phyloP scores from a whole-genome alignment of 2,113 vertebrate genomes.

The Salvator merianae region DNA sequence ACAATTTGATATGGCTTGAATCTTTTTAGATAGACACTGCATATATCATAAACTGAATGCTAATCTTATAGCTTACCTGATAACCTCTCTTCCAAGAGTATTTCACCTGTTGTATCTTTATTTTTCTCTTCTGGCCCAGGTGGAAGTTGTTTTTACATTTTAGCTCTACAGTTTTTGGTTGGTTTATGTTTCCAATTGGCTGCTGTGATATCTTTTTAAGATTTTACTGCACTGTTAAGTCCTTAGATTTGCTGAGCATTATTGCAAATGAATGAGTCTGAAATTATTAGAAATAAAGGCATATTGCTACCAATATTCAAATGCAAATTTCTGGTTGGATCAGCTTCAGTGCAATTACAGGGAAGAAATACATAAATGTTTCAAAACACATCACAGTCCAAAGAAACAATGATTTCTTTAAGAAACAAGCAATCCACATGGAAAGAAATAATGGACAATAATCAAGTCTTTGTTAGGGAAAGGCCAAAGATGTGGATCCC shows the following conservation, averaged over 20 bases:
- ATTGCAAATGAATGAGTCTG: too few species aligned
- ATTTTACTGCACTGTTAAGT: neutral
- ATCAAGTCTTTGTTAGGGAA: constrained; percentile 9
- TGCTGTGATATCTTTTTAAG: neutral
- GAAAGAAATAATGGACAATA: constrained; percentile 23
- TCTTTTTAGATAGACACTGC: too few species aligned
- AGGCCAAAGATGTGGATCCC: constrained; percentile 17
- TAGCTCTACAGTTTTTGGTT: neutral
- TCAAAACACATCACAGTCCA: neutral
- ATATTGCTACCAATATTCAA: neutral
- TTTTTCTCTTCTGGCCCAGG: neutral
- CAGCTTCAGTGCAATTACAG: neutral
- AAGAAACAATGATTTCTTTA: constrained; percentile 21
- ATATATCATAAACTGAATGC: too few species aligned
- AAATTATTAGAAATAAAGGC: neutral
- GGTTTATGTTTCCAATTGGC: neutral
- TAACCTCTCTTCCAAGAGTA: neutral
- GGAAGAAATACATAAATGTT: constrained; percentile 9
- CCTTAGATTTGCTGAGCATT: too few species aligned
- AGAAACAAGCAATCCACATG: neutral
- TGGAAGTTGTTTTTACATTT: neutral
- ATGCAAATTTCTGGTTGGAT: neutral
- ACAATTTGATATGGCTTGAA: too few species aligned
- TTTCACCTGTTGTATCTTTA: neutral
- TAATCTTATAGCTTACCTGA: neutral